phyloP scores from a whole-genome alignment of 2,888 invertebrate species.

The Tholera decimalis region DNA sequence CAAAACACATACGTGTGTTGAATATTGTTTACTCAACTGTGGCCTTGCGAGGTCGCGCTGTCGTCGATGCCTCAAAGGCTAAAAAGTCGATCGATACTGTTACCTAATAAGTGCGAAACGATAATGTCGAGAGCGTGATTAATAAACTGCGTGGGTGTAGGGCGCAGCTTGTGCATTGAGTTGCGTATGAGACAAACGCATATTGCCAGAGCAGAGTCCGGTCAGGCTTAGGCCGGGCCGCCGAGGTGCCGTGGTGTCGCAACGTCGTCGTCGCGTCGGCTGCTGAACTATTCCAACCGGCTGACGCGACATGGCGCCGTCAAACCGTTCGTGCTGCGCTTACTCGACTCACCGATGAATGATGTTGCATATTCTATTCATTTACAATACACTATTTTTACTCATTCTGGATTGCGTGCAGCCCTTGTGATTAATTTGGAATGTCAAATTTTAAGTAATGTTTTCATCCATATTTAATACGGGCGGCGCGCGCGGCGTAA shows the following conservation, averaged over 20 bases:
- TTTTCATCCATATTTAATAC: conserved; percentile 16
- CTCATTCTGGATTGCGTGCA: conserved; percentile 30
- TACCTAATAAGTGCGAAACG: conserved; percentile 62
- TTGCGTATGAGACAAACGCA: conserved; percentile 66
- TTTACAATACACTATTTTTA: conserved; percentile 49
- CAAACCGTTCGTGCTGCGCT: conserved; percentile 66
- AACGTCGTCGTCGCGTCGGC: conserved; percentile 74
- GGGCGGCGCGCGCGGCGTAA: too few relatives aligned
- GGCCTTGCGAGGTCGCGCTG: conserved; percentile 85
- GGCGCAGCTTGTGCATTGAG: conserved; percentile 48
- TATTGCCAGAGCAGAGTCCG: conserved; percentile 80
- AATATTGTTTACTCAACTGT: conserved; percentile 84
- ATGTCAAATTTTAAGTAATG: conserved; percentile 38
- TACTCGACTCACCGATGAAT: conserved; percentile 54
- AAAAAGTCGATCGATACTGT: conserved; percentile 73
- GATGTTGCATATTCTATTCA: conserved; percentile 60
- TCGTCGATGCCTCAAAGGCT: conserved; percentile 71
- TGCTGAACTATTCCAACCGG: conserved; percentile 80
- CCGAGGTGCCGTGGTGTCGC: conserved; percentile 75
- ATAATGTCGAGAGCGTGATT: conserved; percentile 61
- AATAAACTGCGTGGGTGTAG: conserved; percentile 55
- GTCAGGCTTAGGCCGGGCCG: conserved; percentile 62
- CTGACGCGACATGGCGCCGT: conserved; percentile 82
- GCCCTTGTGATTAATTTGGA: conserved; percentile 30
- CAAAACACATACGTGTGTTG: conserved; percentile 71